Percentiles rank a stretch among this genome's conserved stretches.
phyloP scores from a whole-genome alignment of 2,797 vertebrate species.

The Anas flavirostris region DNA sequence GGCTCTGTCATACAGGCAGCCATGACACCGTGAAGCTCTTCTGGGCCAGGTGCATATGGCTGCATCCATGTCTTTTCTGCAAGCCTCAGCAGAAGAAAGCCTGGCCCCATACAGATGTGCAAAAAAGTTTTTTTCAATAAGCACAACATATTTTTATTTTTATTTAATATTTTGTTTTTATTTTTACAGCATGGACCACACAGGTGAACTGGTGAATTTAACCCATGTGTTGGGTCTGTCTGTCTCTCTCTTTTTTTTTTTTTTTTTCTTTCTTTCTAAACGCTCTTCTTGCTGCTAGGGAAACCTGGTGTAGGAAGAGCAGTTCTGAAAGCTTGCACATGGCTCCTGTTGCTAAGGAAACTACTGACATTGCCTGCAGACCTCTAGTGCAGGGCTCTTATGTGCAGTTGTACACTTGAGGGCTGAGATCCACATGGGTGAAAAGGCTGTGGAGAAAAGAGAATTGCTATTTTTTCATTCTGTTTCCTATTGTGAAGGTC shows the following conservation, averaged over 20 bases:
- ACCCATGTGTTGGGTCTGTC: background rate
- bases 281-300: slow-evolving; percentile 70
- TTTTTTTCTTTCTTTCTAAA: slow-evolving; percentile 36
- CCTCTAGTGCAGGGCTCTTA: slow-evolving; percentile 32
- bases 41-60: background rate
- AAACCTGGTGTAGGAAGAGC: slow-evolving; percentile 67
- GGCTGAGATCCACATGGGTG: background rate
- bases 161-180: background rate
- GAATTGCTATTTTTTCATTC: background rate
- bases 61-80: background rate
- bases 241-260: background rate
- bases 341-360: slow-evolving; percentile 78
- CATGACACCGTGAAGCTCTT: rapidly evolving
- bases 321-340: slow-evolving; percentile 34
- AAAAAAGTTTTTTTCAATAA: background rate
- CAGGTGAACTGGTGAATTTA: background rate
- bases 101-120: background rate
- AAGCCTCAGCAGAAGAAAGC: background rate
- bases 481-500: background rate
- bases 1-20: rapidly evolving
- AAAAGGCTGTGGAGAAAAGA: background rate
- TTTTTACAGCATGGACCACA: background rate
- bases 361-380: slow-evolving; percentile 13
- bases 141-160: rapidly evolving
- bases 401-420: slow-evolving; percentile 16